A percentile compares a stretch with the other conserved stretches of the same genome.
Evolutionary conservation across 1,140 invertebrate species (phyloP).

Genomic region (Cotesia glomerata): DNA sequence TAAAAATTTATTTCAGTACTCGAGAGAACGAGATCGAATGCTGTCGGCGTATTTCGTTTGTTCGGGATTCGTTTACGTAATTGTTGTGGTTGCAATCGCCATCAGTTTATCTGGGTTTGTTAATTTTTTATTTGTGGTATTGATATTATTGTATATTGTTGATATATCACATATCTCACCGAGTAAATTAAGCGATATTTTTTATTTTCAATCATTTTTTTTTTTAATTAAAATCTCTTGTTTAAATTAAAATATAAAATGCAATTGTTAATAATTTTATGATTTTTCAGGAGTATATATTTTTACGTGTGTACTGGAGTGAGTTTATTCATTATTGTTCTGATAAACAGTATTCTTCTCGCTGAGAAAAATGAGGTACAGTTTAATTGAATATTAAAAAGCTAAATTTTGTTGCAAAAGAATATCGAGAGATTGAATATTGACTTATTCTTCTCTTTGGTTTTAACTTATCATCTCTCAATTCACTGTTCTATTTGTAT

Average conservation of each 20-base stretch:
- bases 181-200: background rate
- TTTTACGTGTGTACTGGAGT: slow-evolving; percentile 50
- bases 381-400: background rate
- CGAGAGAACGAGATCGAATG: slow-evolving; percentile 81
- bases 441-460: background rate
- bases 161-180: background rate
- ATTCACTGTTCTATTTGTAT: background rate
- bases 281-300: slow-evolving; percentile 45
- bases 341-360: slow-evolving; percentile 53
- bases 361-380: slow-evolving; percentile 57
- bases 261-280: no score
- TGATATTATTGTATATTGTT: background rate
- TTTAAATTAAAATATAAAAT: no score
- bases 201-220: background rate
- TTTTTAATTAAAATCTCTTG: no score
- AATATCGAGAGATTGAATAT: background rate
- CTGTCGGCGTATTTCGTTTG: slow-evolving; percentile 83
- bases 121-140: background rate
- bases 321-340: slow-evolving; percentile 47
- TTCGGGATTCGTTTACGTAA: slow-evolving; percentile 75
- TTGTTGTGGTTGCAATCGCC: slow-evolving; percentile 70
- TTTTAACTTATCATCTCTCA: background rate
- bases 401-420: no score
- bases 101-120: slow-evolving; percentile 72
- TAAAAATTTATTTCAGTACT: slow-evolving; percentile 67